Percentiles rank a stretch among this genome's conserved stretches.
phyloP scores from a whole-genome alignment of 2,888 invertebrate species.

The Drosophila putrida region DNA sequence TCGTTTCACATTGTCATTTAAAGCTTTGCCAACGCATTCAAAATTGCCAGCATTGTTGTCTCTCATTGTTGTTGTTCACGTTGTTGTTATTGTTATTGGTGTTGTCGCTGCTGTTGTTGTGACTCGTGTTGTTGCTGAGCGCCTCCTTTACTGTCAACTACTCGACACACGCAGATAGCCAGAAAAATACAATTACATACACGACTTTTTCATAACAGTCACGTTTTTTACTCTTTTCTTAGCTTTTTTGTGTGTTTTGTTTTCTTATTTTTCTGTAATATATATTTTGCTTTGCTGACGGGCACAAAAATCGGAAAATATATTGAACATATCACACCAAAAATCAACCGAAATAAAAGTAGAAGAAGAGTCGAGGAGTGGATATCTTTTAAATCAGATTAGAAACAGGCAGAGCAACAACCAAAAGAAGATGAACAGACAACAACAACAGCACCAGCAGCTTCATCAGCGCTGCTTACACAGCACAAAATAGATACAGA shows the following conservation, averaged over 20 bases:
- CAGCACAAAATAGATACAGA: conserved; percentile 51
- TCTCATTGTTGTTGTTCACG: conserved; percentile 19
- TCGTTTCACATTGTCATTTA: conserved; percentile 51
- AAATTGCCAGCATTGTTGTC: conserved; percentile 65
- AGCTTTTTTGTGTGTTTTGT: conserved; percentile 20
- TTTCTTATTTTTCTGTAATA: conserved; percentile 12
- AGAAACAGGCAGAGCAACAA: conserved; percentile 36
- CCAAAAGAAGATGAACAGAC: neutral
- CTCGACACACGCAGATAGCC: conserved; percentile 53
- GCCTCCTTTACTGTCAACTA: conserved; percentile 59
- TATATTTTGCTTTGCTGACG: conserved; percentile 64
- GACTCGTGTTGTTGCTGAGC: conserved; percentile 14
- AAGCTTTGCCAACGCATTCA: conserved; percentile 64
- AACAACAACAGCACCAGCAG: neutral
- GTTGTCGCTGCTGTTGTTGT: conserved; percentile 4
- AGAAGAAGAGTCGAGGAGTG: conserved; percentile 10
- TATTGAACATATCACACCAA: conserved; percentile 47
- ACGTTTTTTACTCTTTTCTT: conserved; percentile 57
- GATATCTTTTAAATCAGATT: conserved; percentile 71
- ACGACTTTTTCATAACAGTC: conserved; percentile 73
- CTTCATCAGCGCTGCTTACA: conserved; percentile 64
- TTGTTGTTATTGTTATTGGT: conserved; percentile 11
- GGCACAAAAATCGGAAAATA: conserved; percentile 23
- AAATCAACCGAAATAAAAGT: conserved; percentile 22
- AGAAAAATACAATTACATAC: conserved; percentile 59